Percentiles rank a stretch among this genome's conserved stretches.
Conservation (phyloP, 53 echinoderm and acorn worm genomes). For the Apostichopus leukothele region DNA sequence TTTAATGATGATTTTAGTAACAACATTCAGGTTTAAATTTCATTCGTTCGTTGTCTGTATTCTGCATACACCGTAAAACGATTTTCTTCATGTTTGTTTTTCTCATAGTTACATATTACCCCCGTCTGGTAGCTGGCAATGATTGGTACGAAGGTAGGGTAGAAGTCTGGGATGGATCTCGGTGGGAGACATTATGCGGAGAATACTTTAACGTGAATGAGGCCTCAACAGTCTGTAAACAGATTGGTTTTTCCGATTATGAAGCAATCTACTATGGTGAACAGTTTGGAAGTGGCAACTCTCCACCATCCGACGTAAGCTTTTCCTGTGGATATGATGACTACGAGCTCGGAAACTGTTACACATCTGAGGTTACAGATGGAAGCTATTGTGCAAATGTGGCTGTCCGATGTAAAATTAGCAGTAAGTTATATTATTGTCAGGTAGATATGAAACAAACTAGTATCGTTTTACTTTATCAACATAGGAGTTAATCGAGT, state of each 20-base stretch:
- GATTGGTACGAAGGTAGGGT: neutral
- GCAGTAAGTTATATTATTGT: too few species aligned
- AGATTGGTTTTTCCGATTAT: neutral
- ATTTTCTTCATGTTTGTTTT: neutral
- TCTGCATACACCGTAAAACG: neutral
- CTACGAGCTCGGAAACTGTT: neutral
- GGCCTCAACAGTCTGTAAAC: neutral
- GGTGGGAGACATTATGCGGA: conserved; percentile 8
- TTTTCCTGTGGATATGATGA: neutral
- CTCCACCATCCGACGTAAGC: neutral
- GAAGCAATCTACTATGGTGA: neutral
- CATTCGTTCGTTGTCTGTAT: neutral
- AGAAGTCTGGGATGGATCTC: conserved; percentile 9
- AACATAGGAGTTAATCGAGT: too few species aligned
- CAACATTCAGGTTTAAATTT: neutral
- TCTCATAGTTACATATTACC: neutral
- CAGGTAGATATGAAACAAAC: too few species aligned
- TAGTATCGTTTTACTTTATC: too few species aligned
- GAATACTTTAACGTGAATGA: neutral
- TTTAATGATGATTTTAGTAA: neutral
- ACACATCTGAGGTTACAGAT: neutral
- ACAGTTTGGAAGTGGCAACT: neutral
- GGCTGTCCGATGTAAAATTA: too few species aligned
- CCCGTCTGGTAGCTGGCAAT: conserved; percentile 1
- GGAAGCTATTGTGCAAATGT: too few species aligned